phyloP scores from a whole-genome alignment of 1,140 invertebrate species.

The Ceratina japonica region DNA sequence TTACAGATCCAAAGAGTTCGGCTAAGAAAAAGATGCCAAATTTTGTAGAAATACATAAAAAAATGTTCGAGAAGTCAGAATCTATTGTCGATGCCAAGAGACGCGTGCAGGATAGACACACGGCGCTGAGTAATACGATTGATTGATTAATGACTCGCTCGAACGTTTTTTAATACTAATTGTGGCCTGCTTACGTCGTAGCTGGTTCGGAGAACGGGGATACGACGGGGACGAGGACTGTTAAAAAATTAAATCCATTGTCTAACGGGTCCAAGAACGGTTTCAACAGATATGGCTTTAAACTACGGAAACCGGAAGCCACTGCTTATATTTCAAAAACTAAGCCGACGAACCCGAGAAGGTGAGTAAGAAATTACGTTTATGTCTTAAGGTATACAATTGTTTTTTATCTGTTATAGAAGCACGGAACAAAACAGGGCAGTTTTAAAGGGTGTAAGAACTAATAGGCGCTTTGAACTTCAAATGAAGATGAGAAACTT shows the following conservation, averaged over 20 bases:
- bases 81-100: slow-evolving; percentile 81
- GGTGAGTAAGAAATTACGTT: background rate
- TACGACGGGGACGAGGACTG: background rate
- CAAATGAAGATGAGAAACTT: slow-evolving; percentile 81
- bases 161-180: background rate
- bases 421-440: slow-evolving; percentile 76
- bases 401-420: slow-evolving; percentile 40
- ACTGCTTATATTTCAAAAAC: slow-evolving; percentile 54
- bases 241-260: slow-evolving; percentile 6
- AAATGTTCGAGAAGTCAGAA: slow-evolving; percentile 83
- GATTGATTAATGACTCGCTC: background rate
- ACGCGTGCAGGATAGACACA: slow-evolving; percentile 76
- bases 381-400: background rate
- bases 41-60: slow-evolving; percentile 83
- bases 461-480: slow-evolving; percentile 84
- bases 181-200: slow-evolving; percentile 7
- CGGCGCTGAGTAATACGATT: slow-evolving; percentile 59
- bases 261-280: slow-evolving; percentile 34
- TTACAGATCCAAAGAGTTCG: slow-evolving; percentile 58
- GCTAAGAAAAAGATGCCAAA: slow-evolving; percentile 81
- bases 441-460: slow-evolving; percentile 81
- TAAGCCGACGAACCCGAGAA: background rate
- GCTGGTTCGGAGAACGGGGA: background rate
- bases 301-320: slow-evolving; percentile 66
- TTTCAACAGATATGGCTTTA: slow-evolving; percentile 79